Percentiles rank a stretch among this genome's conserved stretches.
Conservation (phyloP, 2,888 invertebrate genomes). For the Acrobeloides nanus region DNA sequence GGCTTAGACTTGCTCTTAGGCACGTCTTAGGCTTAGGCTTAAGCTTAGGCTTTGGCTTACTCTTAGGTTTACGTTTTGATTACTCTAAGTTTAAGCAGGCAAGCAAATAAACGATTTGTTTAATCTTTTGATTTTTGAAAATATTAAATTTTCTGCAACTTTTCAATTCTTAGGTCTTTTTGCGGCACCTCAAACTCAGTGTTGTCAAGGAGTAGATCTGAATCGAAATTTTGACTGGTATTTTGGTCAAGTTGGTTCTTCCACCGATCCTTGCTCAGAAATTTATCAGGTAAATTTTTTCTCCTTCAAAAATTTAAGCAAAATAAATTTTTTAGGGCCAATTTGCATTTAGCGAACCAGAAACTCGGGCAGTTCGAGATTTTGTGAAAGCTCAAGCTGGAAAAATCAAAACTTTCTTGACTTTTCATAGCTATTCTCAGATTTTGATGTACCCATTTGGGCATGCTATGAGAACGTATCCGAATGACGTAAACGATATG, state of each 20-base stretch:
- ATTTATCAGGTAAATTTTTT: constrained; percentile 38
- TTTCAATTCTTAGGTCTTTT: constrained; percentile 35
- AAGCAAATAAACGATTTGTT: not conserved
- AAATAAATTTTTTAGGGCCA: constrained; percentile 34
- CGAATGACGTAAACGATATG: constrained; percentile 38
- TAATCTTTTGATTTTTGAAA: constrained; percentile 3
- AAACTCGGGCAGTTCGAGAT: constrained; percentile 48
- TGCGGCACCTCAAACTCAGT: constrained; percentile 41
- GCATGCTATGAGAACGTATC: constrained; percentile 46
- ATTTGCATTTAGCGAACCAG: constrained; percentile 52
- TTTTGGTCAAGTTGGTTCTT: constrained; percentile 51
- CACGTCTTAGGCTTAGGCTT: too few species aligned
- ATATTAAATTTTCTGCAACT: constrained; percentile 5
- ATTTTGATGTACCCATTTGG: constrained; percentile 52
- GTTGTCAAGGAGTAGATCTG: constrained; percentile 52
- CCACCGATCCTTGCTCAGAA: constrained; percentile 51
- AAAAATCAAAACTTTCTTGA: constrained; percentile 47
- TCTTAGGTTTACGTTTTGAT: too few species aligned
- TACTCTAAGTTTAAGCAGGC: too few species aligned
- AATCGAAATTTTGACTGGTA: constrained; percentile 54
- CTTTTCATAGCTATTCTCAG: constrained; percentile 51
- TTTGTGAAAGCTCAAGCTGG: constrained; percentile 36
- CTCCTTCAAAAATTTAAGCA: not conserved
- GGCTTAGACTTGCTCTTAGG: too few species aligned
- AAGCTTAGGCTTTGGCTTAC: too few species aligned